Conservation (phyloP, 2,888 invertebrate genomes). For the Mythimna vitellina region DNA sequence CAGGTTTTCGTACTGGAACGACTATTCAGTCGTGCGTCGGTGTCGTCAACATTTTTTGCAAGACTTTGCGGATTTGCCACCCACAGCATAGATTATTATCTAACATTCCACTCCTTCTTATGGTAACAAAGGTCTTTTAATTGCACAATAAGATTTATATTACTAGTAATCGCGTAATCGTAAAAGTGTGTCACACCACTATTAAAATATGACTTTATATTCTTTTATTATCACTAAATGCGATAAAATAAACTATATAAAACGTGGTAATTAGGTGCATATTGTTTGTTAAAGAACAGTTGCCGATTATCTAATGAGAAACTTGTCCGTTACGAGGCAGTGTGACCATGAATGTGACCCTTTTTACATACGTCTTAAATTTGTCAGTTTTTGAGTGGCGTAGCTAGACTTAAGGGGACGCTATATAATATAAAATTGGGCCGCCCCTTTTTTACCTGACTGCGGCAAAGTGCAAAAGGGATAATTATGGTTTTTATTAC, state of each 20-base stretch:
- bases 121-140: slow-evolving; percentile 56
- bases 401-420: too few species aligned
- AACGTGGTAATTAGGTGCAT: slow-evolving; percentile 9
- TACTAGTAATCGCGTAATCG: slow-evolving; percentile 30
- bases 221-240: slow-evolving; percentile 21
- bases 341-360: slow-evolving; percentile 20
- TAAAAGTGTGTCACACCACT: slow-evolving; percentile 53
- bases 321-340: slow-evolving; percentile 6
- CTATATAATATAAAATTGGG: too few species aligned
- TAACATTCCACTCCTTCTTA: slow-evolving; percentile 54
- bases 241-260: slow-evolving; percentile 3
- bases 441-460: too few species aligned
- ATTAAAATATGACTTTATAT: slow-evolving; percentile 9
- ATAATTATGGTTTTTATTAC: too few species aligned
- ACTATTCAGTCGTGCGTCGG: slow-evolving; percentile 37
- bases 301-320: slow-evolving; percentile 23
- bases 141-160: slow-evolving; percentile 51
- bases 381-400: not conserved
- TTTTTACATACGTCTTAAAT: slow-evolving; percentile 1
- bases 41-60: slow-evolving; percentile 44
- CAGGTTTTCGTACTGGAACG: slow-evolving; percentile 25
- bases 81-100: slow-evolving; percentile 53
- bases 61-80: slow-evolving; percentile 48
- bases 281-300: slow-evolving; percentile 4
- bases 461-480: too few species aligned